Evolutionary conservation across 2,113 vertebrate genomes (phyloP), one percentile per base, ranked within the genome.

Genomic region (Cyanoramphus novaezelandiae): DNA sequence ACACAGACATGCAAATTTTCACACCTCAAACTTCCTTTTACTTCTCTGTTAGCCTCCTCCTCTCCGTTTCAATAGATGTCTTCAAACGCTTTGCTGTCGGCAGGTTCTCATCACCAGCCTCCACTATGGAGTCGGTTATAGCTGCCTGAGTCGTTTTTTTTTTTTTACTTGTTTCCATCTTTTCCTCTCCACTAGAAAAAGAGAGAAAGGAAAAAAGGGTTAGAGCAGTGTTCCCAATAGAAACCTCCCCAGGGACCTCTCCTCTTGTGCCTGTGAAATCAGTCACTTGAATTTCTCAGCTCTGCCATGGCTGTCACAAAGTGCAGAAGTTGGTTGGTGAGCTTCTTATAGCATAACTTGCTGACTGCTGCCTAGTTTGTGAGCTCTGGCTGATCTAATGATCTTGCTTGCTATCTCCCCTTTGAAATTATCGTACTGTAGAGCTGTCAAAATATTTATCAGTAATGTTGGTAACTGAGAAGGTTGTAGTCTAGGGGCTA

Each of bases 21-120:
- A 84, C 80, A 53, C 74, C n/a, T 91, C 79, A 76, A 41, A 53
- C 43, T 86, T 93, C 52, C 62, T 94, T 95, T 82, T 87, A 70
- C n/a, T 89, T 91, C 33, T 89, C 59, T 79, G 49, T 86, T 93
- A 85, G 62, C 23, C 18, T 87, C 82, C 82, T 90, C 21, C 43
- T 82, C 49, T 93, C 35, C 37, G 72, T 64, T 91, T 96, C 76
- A 94, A 89, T 92, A 78, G 44, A 49, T 62, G 59, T 44, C 67
- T 92, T 92, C 60, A 90, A 92, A 72, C 44, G 31, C 72, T 60
- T 43, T 1, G 1, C 72, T 84, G 43, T 89, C 0, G 3, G 77
- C 82, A 92, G 72, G 55, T 94, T 91, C 74, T 88, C 37, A 65
- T 84, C 72, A 92, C 41, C 65, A 88, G 65, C 92, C 91, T 93